Conservation (phyloP, 2,888 invertebrate genomes). For the Aleiodes alternator region DNA sequence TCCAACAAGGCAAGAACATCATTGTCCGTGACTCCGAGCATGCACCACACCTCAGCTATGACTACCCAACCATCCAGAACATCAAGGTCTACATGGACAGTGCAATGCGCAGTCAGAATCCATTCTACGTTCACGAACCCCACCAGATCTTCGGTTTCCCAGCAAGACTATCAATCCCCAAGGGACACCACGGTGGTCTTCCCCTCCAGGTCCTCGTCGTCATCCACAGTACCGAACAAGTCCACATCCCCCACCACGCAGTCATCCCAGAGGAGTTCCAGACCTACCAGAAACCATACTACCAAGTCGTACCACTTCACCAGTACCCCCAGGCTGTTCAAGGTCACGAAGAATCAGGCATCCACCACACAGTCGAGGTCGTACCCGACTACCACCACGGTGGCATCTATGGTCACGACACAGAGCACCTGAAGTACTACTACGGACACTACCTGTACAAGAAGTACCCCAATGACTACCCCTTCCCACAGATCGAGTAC, state of each 20-base stretch:
- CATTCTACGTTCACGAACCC: slow-evolving; percentile 72
- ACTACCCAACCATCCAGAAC: slow-evolving; percentile 79
- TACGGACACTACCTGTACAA: slow-evolving; percentile 63
- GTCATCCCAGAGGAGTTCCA: slow-evolving; percentile 71
- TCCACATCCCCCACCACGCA: slow-evolving; percentile 75
- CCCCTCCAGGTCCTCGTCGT: slow-evolving; percentile 80
- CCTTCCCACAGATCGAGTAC: slow-evolving; percentile 50
- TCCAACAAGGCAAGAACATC: slow-evolving; percentile 81
- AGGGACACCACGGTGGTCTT: slow-evolving; percentile 80
- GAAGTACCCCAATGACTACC: slow-evolving; percentile 58
- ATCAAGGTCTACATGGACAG: slow-evolving; percentile 80
- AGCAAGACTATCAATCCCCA: slow-evolving; percentile 81
- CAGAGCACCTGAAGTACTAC: slow-evolving; percentile 61
- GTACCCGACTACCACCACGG: slow-evolving; percentile 59
- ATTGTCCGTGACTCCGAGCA: slow-evolving; percentile 84
- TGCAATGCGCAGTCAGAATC: slow-evolving; percentile 74
- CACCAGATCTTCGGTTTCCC: slow-evolving; percentile 79
- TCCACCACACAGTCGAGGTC: slow-evolving; percentile 63
- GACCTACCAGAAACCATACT: slow-evolving; percentile 63
- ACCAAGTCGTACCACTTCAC: slow-evolving; percentile 62
- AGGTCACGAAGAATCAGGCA: slow-evolving; percentile 51
- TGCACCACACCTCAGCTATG: slow-evolving; percentile 69
- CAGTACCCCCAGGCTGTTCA: slow-evolving; percentile 61
- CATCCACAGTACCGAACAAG: slow-evolving; percentile 77
- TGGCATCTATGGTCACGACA: slow-evolving; percentile 54